These are phyloP conservation scores for Sarcophaga carnaria DNA, from an alignment of 2,888 invertebrate species.

Conservation along the genomic window DNA sequence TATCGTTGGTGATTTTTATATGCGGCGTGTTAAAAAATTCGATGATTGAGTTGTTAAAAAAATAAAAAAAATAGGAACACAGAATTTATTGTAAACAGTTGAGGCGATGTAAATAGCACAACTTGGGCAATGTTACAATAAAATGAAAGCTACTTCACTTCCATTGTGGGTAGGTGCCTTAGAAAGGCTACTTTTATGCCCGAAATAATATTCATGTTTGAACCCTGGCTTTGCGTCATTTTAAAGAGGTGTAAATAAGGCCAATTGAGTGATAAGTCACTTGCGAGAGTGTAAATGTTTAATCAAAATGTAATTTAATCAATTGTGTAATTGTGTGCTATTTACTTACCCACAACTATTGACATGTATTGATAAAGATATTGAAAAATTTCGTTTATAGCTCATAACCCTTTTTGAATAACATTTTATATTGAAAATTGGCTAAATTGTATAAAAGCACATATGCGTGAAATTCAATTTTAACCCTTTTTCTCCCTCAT, in stretches of 20 bases:
- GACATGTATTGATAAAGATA: conserved; percentile 42
- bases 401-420: conserved; percentile 64
- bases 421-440: conserved; percentile 74
- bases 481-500: conserved; percentile 59
- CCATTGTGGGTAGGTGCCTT: no score
- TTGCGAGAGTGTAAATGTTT: no score
- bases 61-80: conserved; percentile 33
- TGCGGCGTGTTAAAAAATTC: conserved; percentile 70
- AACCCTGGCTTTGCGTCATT: no score
- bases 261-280: no score
- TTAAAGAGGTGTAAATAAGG: no score
- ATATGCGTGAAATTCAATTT: conserved; percentile 81
- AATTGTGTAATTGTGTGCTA: no score
- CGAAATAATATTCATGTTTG: no score
- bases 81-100: neutral
- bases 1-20: conserved; percentile 63
- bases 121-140: neutral
- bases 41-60: conserved; percentile 70
- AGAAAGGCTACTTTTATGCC: no score
- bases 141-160: no score
- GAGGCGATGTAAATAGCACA: conserved; percentile 1
- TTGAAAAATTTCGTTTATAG: conserved; percentile 52
- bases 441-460: conserved; percentile 80
- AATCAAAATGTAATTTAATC: no score
- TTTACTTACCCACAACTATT: neutral